A percentile compares a stretch with the other conserved stretches of the same genome.
phyloP scores from a whole-genome alignment of 2,113 vertebrate species.

The Bombycilla garrulus region DNA sequence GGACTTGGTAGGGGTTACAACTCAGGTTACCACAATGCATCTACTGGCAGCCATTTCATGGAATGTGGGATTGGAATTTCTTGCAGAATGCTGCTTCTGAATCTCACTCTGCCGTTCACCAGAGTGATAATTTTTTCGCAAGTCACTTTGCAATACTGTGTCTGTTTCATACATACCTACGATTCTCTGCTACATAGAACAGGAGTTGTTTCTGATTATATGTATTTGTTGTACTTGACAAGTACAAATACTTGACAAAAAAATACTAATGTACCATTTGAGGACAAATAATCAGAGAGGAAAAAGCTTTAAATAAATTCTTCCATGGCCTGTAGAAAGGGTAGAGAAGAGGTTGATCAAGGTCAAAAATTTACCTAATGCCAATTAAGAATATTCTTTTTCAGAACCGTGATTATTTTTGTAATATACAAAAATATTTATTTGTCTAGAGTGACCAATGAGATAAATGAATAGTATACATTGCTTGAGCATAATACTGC shows the following conservation, averaged over 20 bases:
- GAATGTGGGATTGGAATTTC: background rate
- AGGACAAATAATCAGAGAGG: background rate
- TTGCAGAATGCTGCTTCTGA: background rate
- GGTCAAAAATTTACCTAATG: background rate
- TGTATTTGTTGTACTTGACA: background rate
- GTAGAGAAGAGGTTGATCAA: background rate
- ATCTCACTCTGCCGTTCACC: background rate
- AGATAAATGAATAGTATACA: background rate
- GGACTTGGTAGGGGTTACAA: background rate
- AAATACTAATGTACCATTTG: background rate
- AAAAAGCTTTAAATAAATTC: background rate
- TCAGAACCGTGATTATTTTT: background rate
- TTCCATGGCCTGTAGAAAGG: background rate
- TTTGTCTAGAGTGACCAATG: background rate
- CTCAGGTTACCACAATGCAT: background rate
- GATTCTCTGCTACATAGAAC: background rate
- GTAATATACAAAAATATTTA: background rate
- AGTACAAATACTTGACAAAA: background rate
- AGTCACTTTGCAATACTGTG: background rate
- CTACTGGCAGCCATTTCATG: background rate
- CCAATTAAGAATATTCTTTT: background rate
- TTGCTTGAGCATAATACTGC: background rate
- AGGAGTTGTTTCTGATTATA: background rate
- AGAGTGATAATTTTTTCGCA: background rate
- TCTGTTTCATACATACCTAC: background rate